phyloP scores from a whole-genome alignment of 2,797 vertebrate species.

The Gastrophryne carolinensis region DNA sequence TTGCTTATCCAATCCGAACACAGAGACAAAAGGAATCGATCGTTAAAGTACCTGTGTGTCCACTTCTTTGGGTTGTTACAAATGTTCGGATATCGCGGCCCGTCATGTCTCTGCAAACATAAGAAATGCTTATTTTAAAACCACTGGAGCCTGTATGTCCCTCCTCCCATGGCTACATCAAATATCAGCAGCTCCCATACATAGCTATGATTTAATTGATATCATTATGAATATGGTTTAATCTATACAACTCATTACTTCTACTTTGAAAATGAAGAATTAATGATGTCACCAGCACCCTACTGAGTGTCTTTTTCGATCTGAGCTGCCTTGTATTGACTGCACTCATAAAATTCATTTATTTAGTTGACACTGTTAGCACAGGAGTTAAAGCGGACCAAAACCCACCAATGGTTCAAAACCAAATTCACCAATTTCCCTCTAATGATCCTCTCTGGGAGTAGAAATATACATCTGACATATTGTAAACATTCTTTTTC shows the following conservation, averaged over 20 bases:
- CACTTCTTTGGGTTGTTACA: conserved; percentile 60
- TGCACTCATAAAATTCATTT: neutral
- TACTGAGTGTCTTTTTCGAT: neutral
- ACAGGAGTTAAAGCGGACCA: too few relatives aligned
- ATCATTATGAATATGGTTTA: neutral
- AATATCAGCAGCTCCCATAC: neutral
- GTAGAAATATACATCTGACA: too few relatives aligned
- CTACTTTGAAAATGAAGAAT: neutral
- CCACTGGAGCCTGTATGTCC: too few relatives aligned
- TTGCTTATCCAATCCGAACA: too few relatives aligned
- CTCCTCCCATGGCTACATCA: neutral
- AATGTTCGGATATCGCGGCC: conserved; percentile 60
- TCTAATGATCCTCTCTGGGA: too few relatives aligned
- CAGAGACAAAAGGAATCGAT: too few relatives aligned
- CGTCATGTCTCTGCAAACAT: conserved; percentile 62
- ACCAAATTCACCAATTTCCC: too few relatives aligned
- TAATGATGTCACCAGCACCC: neutral
- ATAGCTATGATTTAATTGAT: neutral
- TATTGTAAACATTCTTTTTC: too few relatives aligned
- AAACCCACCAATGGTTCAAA: too few relatives aligned
- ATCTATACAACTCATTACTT: conserved; percentile 6
- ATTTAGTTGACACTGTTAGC: neutral
- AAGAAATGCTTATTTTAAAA: neutral
- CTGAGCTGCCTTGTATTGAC: neutral
- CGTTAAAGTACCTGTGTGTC: conserved; percentile 76